A percentile compares a stretch with the other conserved stretches of the same genome.
These are phyloP conservation scores for Sphaeridia pumilis DNA, from an alignment of 2,888 invertebrate species.

Conservation along the genomic window DNA sequence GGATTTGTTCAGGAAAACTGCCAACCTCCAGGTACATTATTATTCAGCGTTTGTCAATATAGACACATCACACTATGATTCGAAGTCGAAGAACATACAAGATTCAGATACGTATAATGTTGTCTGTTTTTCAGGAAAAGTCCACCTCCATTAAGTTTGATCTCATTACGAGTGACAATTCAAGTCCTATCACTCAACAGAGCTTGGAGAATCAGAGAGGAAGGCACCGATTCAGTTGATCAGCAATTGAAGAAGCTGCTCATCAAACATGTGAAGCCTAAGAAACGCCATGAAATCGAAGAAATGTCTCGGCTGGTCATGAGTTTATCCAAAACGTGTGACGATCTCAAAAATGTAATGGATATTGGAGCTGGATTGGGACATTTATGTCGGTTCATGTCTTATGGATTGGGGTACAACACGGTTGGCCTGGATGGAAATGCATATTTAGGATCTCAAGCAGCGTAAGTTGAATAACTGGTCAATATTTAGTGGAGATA, in stretches of 20 bases:
- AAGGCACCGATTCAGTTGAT: not conserved
- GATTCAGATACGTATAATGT: not conserved
- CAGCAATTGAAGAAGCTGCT: slow-evolving; percentile 51
- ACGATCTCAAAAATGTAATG: slow-evolving; percentile 51
- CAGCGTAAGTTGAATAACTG: slow-evolving; percentile 52
- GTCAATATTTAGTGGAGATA: not conserved
- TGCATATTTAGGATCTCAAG: slow-evolving; percentile 50
- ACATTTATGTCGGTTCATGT: slow-evolving; percentile 63
- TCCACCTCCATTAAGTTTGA: slow-evolving; percentile 16
- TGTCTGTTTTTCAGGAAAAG: not conserved
- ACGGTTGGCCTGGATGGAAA: slow-evolving; percentile 64
- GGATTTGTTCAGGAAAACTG: slow-evolving; percentile 37
- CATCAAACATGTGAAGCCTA: slow-evolving; percentile 65
- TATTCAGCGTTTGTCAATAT: no score
- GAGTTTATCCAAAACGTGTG: not conserved
- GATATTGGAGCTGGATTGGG: slow-evolving; percentile 81
- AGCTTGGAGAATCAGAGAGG: not conserved
- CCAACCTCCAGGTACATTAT: no score
- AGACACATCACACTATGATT: no score
- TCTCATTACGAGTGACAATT: slow-evolving; percentile 16
- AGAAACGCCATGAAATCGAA: slow-evolving; percentile 72
- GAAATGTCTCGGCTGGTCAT: slow-evolving; percentile 3
- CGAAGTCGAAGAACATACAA: no score
- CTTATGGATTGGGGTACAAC: slow-evolving; percentile 45
- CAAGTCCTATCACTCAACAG: slow-evolving; percentile 17